Evolutionary conservation across 2,797 vertebrate genomes (phyloP), one percentile per base, ranked within the genome.

Genomic region (Lepus oiostolus): DNA sequence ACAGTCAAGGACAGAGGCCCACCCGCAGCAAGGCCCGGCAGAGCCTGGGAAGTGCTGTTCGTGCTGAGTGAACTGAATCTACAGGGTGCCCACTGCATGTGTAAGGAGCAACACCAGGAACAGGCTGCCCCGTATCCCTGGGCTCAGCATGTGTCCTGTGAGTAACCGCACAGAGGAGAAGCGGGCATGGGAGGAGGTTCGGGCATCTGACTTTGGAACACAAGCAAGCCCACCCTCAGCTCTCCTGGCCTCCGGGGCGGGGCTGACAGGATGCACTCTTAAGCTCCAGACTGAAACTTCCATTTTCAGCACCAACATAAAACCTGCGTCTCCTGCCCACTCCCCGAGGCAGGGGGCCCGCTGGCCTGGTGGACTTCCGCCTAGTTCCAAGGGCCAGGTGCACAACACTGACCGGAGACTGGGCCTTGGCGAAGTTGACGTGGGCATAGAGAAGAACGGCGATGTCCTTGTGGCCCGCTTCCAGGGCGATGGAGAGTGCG

Each of bases 381-480:
- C 77, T 62, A 11, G 62, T 38, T 74, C 24, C 12, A 54, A 71
- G 74, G 0, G 24, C 76, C 92, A 72, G 26, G 7, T 0, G 81
- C 30, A 19, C 16, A 60, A 24, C 79, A 99, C 99, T 96, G 96
- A 99, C 99, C 89, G 99, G 99, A 68, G 99, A 99, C 96, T 98
- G 99, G 42, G 99, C 98, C 99, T 99, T 99, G 94, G 99, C 99
- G 93, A 99, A 99, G 99, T 99, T 99, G 93, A 99, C 99, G 0
- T 99, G 99, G 26, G 99, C 99, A 0, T 99, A 99, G 35, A 99
- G 99, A 95, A 99, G 97, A 98, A 99, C 98, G 0, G 99, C 99
- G 60, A 99, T 99, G 98, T 99, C 99, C 96, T 99, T 99, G 98
- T 99, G 99, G 97, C 99, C 99, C 0, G 99, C 99, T 97, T 99